Percentiles rank a stretch among this genome's conserved stretches.
Evolutionary conservation across 2,888 invertebrate species (phyloP).

Genomic region (Cenopis cana): DNA sequence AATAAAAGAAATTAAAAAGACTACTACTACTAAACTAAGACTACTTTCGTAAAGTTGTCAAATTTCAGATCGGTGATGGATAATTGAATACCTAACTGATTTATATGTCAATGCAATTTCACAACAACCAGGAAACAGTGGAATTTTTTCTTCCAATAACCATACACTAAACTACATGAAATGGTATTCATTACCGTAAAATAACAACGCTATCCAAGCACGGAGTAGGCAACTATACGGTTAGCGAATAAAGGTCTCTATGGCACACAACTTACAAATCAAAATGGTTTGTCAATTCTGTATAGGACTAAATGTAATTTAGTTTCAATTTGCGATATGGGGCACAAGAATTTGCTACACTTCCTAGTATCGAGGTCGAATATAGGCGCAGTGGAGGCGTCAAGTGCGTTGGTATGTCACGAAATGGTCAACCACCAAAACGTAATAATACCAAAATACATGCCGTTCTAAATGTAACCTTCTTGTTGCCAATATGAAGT

Average conservation of each 20-base stretch:
- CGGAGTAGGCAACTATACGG: background rate
- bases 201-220: background rate
- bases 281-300: background rate
- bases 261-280: background rate
- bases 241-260: too few relatives aligned
- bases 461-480: background rate
- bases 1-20: too few relatives aligned
- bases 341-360: slow-evolving; percentile 11
- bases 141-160: background rate
- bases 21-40: too few relatives aligned
- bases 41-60: too few relatives aligned
- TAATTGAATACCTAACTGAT: too few relatives aligned
- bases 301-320: background rate
- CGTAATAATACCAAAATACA: background rate
- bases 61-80: too few relatives aligned
- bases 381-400: background rate
- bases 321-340: background rate
- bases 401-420: slow-evolving; percentile 15
- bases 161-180: background rate
- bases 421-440: background rate
- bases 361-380: slow-evolving; percentile 34
- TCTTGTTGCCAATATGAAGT: background rate
- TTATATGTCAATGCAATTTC: background rate
- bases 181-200: background rate
- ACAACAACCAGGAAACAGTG: background rate